Evolutionary conservation across 2,113 vertebrate genomes (phyloP).

Genomic region (Pachypanchax playfairii): DNA sequence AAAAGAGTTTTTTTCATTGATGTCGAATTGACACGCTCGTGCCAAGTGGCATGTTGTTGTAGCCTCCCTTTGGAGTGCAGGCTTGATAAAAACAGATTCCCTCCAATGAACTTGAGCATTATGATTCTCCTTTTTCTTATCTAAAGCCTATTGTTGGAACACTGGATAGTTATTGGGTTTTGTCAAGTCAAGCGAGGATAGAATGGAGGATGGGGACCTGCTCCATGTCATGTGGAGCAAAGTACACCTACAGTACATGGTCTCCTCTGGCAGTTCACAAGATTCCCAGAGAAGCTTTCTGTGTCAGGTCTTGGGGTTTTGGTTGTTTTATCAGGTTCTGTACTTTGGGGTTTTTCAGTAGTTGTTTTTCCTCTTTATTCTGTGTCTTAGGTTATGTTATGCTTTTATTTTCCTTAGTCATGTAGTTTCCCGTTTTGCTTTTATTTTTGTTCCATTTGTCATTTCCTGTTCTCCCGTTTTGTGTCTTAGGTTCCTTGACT

Average conservation of each 20-base stretch:
- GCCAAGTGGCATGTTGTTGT: slow-evolving; percentile 29
- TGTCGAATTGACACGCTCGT: slow-evolving; percentile 22
- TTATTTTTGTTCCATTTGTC: too few relatives aligned
- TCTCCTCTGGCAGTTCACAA: slow-evolving; percentile 5
- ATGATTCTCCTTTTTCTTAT: slow-evolving; percentile 49
- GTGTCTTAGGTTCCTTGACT: too few relatives aligned
- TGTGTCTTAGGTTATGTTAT: too few relatives aligned
- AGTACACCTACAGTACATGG: slow-evolving; percentile 39
- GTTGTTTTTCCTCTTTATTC: too few relatives aligned
- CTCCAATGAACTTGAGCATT: slow-evolving; percentile 45
- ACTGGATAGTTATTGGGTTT: slow-evolving; percentile 65
- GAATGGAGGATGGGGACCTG: slow-evolving; percentile 23
- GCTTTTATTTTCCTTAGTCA: too few relatives aligned
- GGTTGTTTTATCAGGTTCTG: too few relatives aligned
- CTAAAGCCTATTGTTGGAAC: slow-evolving; percentile 64
- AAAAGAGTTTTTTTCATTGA: slow-evolving; percentile 54
- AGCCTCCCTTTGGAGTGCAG: slow-evolving; percentile 50
- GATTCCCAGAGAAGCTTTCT: slow-evolving; percentile 17
- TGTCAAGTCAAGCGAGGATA: slow-evolving; percentile 49
- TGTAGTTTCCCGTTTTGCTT: too few relatives aligned
- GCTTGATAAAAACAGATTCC: slow-evolving; percentile 64
- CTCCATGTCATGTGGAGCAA: slow-evolving; percentile 42
- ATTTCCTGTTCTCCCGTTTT: too few relatives aligned
- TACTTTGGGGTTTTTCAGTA: too few relatives aligned
- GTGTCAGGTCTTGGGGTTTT: too few relatives aligned